Evolutionary conservation across 2,888 invertebrate species (phyloP).

Genomic region (Dryadula phaetusa): DNA sequence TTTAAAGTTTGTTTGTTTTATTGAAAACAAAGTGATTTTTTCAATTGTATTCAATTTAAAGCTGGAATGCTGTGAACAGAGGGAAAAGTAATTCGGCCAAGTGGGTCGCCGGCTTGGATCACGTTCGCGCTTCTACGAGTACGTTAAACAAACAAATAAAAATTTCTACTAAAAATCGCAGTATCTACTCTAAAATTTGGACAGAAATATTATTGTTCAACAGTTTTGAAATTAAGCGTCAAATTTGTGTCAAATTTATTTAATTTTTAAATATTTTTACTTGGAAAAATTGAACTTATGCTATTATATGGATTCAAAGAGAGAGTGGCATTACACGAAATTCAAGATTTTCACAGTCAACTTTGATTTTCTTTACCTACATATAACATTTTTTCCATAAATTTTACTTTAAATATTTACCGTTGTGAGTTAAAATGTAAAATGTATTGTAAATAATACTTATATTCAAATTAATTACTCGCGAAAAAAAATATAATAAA

Average conservation of each 20-base stretch:
- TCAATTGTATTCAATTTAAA: slow-evolving; percentile 19
- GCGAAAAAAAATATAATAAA: too few species aligned
- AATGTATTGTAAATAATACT: too few species aligned
- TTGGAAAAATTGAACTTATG: not conserved
- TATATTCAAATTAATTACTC: too few species aligned
- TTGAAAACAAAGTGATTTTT: slow-evolving; percentile 7
- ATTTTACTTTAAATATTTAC: too few species aligned
- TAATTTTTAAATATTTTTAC: not conserved
- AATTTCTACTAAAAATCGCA: slow-evolving; percentile 9
- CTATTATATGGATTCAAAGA: too few species aligned
- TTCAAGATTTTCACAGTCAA: too few species aligned
- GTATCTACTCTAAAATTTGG: not conserved
- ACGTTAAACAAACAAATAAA: slow-evolving; percentile 19
- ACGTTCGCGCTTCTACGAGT: not conserved
- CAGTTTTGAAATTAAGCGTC: not conserved
- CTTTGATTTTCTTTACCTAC: too few species aligned
- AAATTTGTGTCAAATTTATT: too few species aligned
- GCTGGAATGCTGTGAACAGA: slow-evolving; percentile 13
- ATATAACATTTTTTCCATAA: too few species aligned
- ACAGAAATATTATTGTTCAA: not conserved
- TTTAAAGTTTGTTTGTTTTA: slow-evolving; percentile 11
- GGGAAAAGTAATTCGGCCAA: slow-evolving; percentile 25
- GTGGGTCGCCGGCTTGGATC: slow-evolving; percentile 24
- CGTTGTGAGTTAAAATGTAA: too few species aligned
- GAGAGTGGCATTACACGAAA: too few species aligned